phyloP scores from a whole-genome alignment of 2,113 vertebrate genomes.

The Lophochroa leadbeateri region DNA sequence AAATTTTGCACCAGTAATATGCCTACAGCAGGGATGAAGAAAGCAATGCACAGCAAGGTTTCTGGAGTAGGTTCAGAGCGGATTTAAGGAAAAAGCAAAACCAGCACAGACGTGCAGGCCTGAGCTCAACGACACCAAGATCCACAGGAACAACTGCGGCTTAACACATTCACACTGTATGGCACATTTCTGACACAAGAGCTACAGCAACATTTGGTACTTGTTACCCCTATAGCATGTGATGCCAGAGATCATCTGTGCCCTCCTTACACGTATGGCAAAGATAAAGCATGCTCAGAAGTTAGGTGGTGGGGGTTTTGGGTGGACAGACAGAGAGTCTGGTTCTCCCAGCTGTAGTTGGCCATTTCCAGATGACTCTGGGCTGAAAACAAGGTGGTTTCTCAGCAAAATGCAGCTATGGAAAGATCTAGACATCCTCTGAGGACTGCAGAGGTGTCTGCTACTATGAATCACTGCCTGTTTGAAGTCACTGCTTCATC shows the following conservation, averaged over 20 bases:
- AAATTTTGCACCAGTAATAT: not conserved
- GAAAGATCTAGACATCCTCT: conserved; percentile 25
- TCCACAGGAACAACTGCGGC: not conserved
- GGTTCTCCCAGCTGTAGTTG: not conserved
- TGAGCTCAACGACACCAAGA: not conserved
- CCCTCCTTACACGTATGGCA: not conserved
- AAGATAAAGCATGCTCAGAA: not conserved
- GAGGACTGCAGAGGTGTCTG: conserved; percentile 35
- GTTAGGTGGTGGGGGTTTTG: not conserved
- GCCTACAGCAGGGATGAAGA: not conserved
- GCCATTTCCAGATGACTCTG: not conserved
- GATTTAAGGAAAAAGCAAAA: not conserved
- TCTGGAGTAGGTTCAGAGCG: not conserved
- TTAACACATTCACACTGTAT: not conserved
- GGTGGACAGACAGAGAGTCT: not conserved
- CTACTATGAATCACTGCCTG: conserved; percentile 37
- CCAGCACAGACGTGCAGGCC: not conserved
- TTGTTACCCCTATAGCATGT: not conserved
- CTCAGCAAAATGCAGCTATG: not conserved
- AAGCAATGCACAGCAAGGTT: not conserved
- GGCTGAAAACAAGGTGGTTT: not conserved
- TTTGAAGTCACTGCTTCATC: conserved; percentile 33
- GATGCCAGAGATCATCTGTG: conserved; percentile 26
- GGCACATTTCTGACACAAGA: conserved; percentile 5
- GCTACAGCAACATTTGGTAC: conserved; percentile 31